Conservation (phyloP, 92 coral and sea anemone species). For the Actinernus sp. region DNA sequence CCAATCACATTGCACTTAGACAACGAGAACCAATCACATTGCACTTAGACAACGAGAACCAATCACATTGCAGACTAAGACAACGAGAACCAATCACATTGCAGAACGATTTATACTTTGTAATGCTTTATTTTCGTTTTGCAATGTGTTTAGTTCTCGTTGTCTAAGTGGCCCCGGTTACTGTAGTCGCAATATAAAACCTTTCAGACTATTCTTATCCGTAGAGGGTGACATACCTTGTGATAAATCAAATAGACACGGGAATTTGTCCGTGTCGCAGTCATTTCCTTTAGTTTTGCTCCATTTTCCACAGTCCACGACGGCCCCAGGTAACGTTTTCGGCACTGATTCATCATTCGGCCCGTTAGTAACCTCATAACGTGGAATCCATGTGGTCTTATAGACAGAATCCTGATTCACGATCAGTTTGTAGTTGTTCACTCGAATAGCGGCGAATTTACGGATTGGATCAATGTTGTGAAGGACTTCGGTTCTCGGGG, state of each 20-base stretch:
- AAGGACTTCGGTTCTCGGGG: slow-evolving; percentile 89
- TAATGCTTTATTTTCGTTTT: no score
- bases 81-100: no score
- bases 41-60: no score
- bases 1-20: no score
- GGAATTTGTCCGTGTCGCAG: slow-evolving; percentile 81
- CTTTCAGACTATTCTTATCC: neutral
- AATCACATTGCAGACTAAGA: no score
- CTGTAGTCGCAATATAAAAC: no score
- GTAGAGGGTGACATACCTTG: slow-evolving; percentile 51
- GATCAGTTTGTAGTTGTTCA: slow-evolving; percentile 80
- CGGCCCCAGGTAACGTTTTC: slow-evolving; percentile 78
- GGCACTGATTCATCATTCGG: slow-evolving; percentile 48
- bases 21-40: no score
- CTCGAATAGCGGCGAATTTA: slow-evolving; percentile 90
- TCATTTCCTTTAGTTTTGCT: slow-evolving; percentile 39
- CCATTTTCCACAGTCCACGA: slow-evolving; percentile 84
- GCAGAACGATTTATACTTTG: no score
- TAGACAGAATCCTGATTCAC: slow-evolving; percentile 89
- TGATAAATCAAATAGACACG: slow-evolving; percentile 86
- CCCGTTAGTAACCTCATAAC: slow-evolving; percentile 56
- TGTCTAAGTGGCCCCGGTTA: no score
- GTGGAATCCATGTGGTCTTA: slow-evolving; percentile 85
- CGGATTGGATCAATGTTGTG: slow-evolving; percentile 96
- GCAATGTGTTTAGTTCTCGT: no score